These are phyloP conservation scores for Artemia sinica DNA, from an alignment of 2,888 invertebrate species.

Conservation along the genomic window DNA sequence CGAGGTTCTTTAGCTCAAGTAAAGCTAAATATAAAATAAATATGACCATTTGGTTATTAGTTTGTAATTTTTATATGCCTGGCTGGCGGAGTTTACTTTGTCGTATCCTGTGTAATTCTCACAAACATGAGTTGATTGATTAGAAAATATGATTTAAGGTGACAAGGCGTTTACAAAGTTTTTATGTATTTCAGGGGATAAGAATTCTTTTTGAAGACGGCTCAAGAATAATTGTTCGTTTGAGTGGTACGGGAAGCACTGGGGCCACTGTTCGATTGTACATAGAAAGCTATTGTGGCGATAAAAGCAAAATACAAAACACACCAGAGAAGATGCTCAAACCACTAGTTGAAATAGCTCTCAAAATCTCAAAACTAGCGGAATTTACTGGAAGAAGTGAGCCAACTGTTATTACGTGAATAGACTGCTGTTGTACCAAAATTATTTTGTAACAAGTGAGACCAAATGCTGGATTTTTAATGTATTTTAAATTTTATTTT, in stretches of 20 bases:
- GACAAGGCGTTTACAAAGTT: slow-evolving; percentile 25
- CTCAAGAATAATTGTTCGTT: slow-evolving; percentile 73
- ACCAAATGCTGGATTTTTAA: too few species aligned
- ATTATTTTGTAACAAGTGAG: too few species aligned
- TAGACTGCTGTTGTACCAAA: too few species aligned
- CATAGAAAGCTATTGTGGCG: slow-evolving; percentile 77
- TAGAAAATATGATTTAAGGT: slow-evolving; percentile 11
- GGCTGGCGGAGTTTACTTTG: background rate
- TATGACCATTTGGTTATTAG: background rate
- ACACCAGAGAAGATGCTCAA: slow-evolving; percentile 49
- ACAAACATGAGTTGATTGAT: slow-evolving; percentile 16
- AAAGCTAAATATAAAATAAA: background rate
- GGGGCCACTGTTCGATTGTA: slow-evolving; percentile 94
- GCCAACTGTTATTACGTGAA: slow-evolving; percentile 90
- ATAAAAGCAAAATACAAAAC: slow-evolving; percentile 35
- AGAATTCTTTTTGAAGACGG: slow-evolving; percentile 86
- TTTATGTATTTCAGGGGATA: slow-evolving; percentile 48
- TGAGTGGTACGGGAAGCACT: slow-evolving; percentile 94
- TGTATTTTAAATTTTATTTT: too few species aligned
- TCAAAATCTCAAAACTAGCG: slow-evolving; percentile 60
- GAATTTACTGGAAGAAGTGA: slow-evolving; percentile 70
- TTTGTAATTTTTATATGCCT: background rate
- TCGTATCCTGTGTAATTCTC: background rate
- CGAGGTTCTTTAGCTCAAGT: background rate
- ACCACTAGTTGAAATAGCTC: slow-evolving; percentile 71